Percentiles rank a stretch among this genome's conserved stretches.
Evolutionary conservation across 2,888 invertebrate genomes (phyloP).

Genomic region (Sepiola atlantica): DNA sequence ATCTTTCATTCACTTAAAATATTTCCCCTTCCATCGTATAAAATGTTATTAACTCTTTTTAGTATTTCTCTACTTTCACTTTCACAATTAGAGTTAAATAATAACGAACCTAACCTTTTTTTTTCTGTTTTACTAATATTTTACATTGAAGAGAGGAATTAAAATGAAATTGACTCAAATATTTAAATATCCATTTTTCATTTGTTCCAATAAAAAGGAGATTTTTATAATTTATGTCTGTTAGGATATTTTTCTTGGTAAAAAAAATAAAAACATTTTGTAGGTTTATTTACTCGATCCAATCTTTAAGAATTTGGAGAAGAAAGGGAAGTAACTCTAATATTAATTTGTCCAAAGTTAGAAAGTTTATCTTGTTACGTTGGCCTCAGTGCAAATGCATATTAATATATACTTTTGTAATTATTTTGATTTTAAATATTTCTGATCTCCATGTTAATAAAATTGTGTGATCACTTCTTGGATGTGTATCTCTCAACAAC

Average conservation of each 20-base stretch:
- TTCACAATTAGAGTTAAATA: background rate
- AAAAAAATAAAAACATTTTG: background rate
- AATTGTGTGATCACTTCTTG: no score
- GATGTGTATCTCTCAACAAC: no score
- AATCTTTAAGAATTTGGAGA: background rate
- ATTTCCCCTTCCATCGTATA: background rate
- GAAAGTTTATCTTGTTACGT: background rate
- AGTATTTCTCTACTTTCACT: background rate
- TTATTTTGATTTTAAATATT: no score
- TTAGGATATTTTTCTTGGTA: background rate
- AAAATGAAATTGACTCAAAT: background rate
- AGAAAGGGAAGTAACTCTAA: background rate
- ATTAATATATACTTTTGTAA: no score
- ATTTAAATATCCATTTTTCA: background rate
- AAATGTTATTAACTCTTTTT: background rate
- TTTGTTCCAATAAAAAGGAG: background rate
- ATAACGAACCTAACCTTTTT: background rate
- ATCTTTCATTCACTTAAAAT: background rate
- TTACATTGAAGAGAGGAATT: background rate
- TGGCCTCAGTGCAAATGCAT: background rate
- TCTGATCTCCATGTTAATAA: no score
- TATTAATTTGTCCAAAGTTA: background rate
- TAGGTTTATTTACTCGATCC: background rate
- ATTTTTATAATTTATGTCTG: background rate
- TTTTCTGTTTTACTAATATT: background rate